Evolutionary conservation across 1,140 invertebrate species (phyloP), one percentile per base, ranked within the genome.

Genomic region (Hestina assimilis): DNA sequence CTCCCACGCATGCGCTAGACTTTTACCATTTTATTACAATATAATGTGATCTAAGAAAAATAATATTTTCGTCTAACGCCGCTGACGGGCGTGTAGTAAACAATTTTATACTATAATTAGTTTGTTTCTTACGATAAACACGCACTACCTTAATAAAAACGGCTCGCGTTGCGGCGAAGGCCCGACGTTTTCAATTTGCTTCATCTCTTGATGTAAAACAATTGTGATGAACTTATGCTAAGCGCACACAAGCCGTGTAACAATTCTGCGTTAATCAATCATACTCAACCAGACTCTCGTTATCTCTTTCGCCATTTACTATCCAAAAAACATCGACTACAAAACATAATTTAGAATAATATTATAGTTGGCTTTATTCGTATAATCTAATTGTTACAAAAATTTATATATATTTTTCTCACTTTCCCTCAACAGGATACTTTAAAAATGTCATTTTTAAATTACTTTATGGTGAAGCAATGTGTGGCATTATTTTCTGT

Each of bases 41-140:
- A 87, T 87, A 87, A 80, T 86, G 79, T 84, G 83, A 79, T 83
- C 84, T 87, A 87, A 87, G 84, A 87, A 87, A 87, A 87, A 87
- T 87, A 87, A 87, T 85, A 86, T 87, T 84, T 84, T 84, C 83
- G 80, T 81, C 84, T 87, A 85, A 78, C 79, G 71, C 76, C 75
- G 68, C 47, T 66, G 65, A 51, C 63, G 69, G 73, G 72, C 76
- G 79, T 66, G 66, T 83, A 72, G 81, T 84, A 87, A 87, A 83
- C 80, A 87, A 87, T 83, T 85, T 79, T 79, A 79, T 76, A 79
- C 78, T 85, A 84, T 80, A 72, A 78, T 83, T 85, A 83, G 79
- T 84, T 83, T 81, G 75, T 81, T 60, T 64, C 79, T 82, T 82
- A 81, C 40, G 48, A 50, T 35, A 57, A 53, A 67, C 57, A 64